Evolutionary conservation across 2,888 invertebrate genomes (phyloP).

Genomic region (Liposcelis brunnea): DNA sequence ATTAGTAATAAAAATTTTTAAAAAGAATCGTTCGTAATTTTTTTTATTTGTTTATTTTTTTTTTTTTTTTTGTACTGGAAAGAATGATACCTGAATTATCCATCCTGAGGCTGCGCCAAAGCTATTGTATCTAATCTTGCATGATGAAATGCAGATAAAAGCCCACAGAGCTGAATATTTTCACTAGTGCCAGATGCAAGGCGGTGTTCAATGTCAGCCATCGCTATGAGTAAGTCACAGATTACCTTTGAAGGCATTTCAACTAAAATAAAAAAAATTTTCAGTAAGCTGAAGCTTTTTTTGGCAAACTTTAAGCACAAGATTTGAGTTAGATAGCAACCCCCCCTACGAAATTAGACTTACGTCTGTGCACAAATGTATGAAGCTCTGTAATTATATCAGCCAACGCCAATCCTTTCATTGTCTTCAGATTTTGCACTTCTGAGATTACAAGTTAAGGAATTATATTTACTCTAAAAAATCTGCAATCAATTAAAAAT

Average conservation of each 20-base stretch:
- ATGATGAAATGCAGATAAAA: slow-evolving; percentile 74
- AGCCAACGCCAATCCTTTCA: slow-evolving; percentile 80
- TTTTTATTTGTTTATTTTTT: too few relatives aligned
- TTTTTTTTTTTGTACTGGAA: too few relatives aligned
- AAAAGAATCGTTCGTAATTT: too few relatives aligned
- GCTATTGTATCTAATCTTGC: slow-evolving; percentile 30
- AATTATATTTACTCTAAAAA: slow-evolving; percentile 17
- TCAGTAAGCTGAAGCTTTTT: too few relatives aligned
- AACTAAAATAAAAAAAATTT: too few relatives aligned
- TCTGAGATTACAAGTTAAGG: slow-evolving; percentile 29
- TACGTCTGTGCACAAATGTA: slow-evolving; percentile 70
- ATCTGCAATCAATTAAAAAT: slow-evolving; percentile 15
- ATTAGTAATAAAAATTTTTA: too few relatives aligned
- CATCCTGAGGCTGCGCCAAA: background rate
- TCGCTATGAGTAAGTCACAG: slow-evolving; percentile 60
- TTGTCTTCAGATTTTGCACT: slow-evolving; percentile 65
- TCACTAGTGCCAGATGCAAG: slow-evolving; percentile 77
- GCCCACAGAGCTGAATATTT: slow-evolving; percentile 70
- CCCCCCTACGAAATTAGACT: too few relatives aligned
- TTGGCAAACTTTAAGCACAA: too few relatives aligned
- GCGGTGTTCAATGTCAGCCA: slow-evolving; percentile 80
- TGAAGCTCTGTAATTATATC: slow-evolving; percentile 91
- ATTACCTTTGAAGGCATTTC: slow-evolving; percentile 68
- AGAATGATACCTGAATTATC: too few relatives aligned
- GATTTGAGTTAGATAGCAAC: too few relatives aligned